Percentiles rank a stretch among this genome's conserved stretches.
Evolutionary conservation across 2,113 vertebrate species (phyloP).

Genomic region (Halcyon senegalensis): DNA sequence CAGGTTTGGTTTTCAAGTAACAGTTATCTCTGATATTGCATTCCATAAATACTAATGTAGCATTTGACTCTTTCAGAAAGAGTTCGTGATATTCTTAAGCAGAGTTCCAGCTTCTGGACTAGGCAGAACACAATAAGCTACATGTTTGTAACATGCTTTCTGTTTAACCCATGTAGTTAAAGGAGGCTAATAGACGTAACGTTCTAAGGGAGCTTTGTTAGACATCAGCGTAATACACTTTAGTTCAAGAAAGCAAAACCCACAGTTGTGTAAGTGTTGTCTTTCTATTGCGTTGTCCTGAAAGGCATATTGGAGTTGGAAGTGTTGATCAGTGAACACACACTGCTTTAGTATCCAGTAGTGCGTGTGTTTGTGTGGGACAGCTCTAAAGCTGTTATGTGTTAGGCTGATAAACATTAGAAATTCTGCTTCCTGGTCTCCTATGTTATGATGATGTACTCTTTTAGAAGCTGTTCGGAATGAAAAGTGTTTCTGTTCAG

Average conservation of each 20-base stretch:
- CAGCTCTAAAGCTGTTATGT: background rate
- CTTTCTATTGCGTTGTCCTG: background rate
- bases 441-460: background rate
- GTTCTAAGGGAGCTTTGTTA: background rate
- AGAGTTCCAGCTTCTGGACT: background rate
- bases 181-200: background rate
- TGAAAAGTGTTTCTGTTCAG: background rate
- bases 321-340: background rate
- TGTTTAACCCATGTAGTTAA: background rate
- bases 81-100: background rate
- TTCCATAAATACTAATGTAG: background rate
- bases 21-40: background rate
- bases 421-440: background rate
- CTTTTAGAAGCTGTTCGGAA: background rate
- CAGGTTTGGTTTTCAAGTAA: background rate
- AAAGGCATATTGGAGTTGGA: background rate
- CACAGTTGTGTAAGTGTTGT: fast-evolving
- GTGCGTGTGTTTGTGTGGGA: background rate
- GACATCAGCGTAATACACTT: background rate
- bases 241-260: background rate
- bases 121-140: background rate
- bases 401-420: background rate
- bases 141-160: background rate
- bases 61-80: background rate
- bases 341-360: background rate